phyloP scores from a whole-genome alignment of 2,888 invertebrate species.

The Eupelmus urozonus region DNA sequence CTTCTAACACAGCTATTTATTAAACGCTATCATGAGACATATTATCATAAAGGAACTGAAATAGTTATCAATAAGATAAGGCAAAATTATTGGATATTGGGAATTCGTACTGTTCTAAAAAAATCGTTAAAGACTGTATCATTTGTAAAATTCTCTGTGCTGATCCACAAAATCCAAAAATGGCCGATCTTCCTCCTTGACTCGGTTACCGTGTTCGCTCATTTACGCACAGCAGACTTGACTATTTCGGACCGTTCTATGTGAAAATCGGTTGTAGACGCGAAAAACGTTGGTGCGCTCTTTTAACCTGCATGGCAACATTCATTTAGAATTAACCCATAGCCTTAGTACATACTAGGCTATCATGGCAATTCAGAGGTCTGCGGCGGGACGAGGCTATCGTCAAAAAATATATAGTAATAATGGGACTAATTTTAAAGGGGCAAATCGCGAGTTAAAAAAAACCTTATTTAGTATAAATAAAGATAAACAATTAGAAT shows the following conservation, averaged over 20 bases:
- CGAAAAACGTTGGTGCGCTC: not conserved
- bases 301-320: not conserved
- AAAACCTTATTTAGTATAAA: not conserved
- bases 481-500: not conserved
- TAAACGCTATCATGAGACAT: not conserved
- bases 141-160: not conserved
- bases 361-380: not conserved
- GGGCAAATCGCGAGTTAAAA: not conserved
- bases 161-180: not conserved
- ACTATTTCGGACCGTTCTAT: not conserved
- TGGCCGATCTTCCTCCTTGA: not conserved
- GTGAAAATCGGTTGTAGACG: not conserved
- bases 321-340: not conserved
- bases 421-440: slow-evolving; percentile 17
- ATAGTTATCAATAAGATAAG: not conserved
- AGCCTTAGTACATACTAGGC: not conserved
- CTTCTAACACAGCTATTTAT: not conserved
- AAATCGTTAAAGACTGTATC: not conserved
- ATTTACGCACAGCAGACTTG: not conserved
- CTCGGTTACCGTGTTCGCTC: not conserved
- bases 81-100: not conserved
- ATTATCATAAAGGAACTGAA: not conserved
- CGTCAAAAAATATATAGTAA: not conserved
- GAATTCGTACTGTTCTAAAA: not conserved
- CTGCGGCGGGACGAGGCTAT: not conserved